phyloP scores from a whole-genome alignment of 2,888 invertebrate genomes.

The Pecten maximus region DNA sequence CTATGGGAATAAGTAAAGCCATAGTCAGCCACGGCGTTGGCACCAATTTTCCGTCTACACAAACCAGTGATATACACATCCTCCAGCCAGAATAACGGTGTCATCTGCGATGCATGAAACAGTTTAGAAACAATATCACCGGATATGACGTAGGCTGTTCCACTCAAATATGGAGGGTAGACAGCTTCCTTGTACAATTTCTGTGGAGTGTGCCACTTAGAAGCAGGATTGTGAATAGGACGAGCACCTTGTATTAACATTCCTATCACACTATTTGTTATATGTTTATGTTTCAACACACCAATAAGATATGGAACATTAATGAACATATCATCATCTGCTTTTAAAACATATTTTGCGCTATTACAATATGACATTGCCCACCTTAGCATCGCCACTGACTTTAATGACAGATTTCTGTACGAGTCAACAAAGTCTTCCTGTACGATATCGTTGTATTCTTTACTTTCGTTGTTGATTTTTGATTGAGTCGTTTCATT shows the following conservation, averaged over 20 bases:
- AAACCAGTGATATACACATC: constrained; percentile 96
- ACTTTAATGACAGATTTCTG: constrained; percentile 83
- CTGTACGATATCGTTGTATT: constrained; percentile 51
- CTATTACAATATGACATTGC: constrained; percentile 78
- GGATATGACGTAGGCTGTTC: constrained; percentile 94
- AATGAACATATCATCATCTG: constrained; percentile 82
- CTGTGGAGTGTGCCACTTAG: constrained; percentile 93
- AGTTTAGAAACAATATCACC: constrained; percentile 89
- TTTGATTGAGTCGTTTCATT: constrained; percentile 39
- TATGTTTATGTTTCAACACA: constrained; percentile 43
- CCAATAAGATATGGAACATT: constrained; percentile 53
- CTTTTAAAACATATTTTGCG: constrained; percentile 81
- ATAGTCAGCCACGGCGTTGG: constrained; percentile 79
- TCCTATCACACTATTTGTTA: constrained; percentile 49
- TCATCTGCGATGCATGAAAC: constrained; percentile 88
- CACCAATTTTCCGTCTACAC: constrained; percentile 89
- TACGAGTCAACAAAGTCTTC: constrained; percentile 70
- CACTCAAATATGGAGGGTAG: constrained; percentile 93
- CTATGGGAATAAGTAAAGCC: constrained; percentile 66
- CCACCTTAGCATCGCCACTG: constrained; percentile 83
- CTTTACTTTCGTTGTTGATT: constrained; percentile 46
- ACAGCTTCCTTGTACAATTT: constrained; percentile 85
- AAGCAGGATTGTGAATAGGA: constrained; percentile 90
- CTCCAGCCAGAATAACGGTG: constrained; percentile 92
- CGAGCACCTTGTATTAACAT: constrained; percentile 52